Evolutionary conservation across 2,888 invertebrate genomes (phyloP), one percentile per base, ranked within the genome.

Genomic region (Rhamphomyia laevipes): DNA sequence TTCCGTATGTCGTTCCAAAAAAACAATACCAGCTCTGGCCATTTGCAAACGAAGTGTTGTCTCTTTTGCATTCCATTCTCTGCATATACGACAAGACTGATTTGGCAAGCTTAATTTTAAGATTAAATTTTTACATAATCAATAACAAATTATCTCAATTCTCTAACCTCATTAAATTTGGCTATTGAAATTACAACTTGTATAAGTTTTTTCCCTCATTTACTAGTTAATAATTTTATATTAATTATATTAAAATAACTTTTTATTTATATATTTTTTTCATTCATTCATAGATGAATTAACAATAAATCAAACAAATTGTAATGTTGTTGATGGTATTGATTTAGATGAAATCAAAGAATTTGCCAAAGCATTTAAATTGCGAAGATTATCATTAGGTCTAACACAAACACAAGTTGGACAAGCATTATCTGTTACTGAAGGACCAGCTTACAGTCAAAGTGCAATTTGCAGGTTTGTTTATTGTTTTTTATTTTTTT

Each of bases 401-500:
- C 77, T 96, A 53, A 96, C 96, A 40, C 94, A 95, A 72, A 95
- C 95, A 1, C 96, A 96, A 75, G 92, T 93, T 48, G 92, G 93
- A n/a, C 95, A 95, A 72, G 94, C 96, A 38, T 74, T 96, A 12
- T 94, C 92, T 55, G 87, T 93, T 50, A 94, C 94, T 18, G 95
- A 95, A 73, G 96, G 96, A 48, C 96, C 96, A 31, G 94, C 95
- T 46, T 97, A 97, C 73, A 95, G 94, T 73, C 96, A 97, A 78
- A 94, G 94, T 73, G 96, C 96, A 60, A 97, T 97, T 70, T 97
- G 96, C 89, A 91, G 95, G 95, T 95, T 77, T 76, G 74, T 56
- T 50, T 46, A 49, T n/a, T n/a, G 41, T 31, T 45, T 48, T 47
- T 13, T 40, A 13, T 43, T 17, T 16, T 44, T 17, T 42, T 38